Conservation (phyloP, 37 sponge, comb jelly and placozoan genomes). For the Geodia barretti region DNA sequence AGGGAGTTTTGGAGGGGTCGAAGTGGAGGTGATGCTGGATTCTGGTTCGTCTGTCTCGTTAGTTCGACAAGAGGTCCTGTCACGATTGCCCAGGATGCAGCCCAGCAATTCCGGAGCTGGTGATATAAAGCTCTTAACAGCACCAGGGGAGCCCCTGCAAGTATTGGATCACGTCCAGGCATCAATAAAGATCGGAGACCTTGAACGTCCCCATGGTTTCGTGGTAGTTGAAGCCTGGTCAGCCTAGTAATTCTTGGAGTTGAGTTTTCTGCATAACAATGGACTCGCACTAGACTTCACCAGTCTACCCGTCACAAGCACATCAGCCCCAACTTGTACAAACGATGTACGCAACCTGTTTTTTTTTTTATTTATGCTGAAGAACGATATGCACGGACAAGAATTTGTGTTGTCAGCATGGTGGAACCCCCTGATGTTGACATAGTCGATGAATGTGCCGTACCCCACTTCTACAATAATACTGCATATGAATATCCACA, state of each 20-base stretch:
- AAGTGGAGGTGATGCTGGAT: conserved; percentile 46
- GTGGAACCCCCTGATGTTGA: not conserved
- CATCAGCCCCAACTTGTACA: no score
- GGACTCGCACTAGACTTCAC: not conserved
- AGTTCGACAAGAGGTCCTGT: conserved; percentile 2
- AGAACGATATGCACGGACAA: not conserved
- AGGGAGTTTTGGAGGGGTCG: conserved; percentile 16
- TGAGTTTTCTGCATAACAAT: conserved; percentile 26
- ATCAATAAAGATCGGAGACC: conserved; percentile 18
- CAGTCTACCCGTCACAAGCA: not conserved
- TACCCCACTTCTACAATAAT: no score
- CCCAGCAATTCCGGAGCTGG: not conserved
- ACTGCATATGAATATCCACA: no score
- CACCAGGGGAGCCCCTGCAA: conserved; percentile 13
- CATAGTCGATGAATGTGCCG: conserved; percentile 39
- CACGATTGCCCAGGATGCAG: no score
- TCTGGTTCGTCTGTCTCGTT: conserved; percentile 47
- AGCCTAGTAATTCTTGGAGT: conserved; percentile 55
- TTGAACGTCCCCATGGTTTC: conserved; percentile 29
- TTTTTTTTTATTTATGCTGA: not conserved
- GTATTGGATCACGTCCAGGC: not conserved
- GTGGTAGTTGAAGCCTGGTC: conserved; percentile 51
- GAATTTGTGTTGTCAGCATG: conserved; percentile 11
- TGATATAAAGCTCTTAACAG: conserved; percentile 7
- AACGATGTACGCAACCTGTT: no score